A percentile compares a stretch with the other conserved stretches of the same genome.
phyloP scores from a whole-genome alignment of 2,113 vertebrate genomes.

The Oenanthe oenanthe region DNA sequence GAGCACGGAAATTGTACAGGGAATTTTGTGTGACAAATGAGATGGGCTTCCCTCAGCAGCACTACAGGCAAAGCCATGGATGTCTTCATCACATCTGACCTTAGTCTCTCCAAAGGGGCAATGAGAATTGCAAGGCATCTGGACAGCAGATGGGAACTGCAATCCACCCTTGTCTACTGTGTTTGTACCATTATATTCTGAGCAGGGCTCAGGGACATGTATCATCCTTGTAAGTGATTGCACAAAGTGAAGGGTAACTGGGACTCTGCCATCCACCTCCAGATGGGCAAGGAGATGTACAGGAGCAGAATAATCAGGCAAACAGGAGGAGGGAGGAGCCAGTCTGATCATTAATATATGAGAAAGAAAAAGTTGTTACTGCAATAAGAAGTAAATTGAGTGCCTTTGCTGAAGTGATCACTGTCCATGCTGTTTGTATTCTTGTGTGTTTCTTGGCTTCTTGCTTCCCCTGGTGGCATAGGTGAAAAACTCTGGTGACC shows the following conservation, averaged over 20 bases:
- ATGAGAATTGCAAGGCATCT: conserved; percentile 9
- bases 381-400: background rate
- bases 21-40: background rate
- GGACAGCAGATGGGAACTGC: conserved; percentile 19
- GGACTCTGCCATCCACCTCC: background rate
- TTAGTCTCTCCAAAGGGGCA: background rate
- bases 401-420: background rate
- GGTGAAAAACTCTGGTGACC: background rate
- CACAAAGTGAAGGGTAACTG: background rate
- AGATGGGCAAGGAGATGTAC: background rate
- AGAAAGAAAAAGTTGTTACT: background rate
- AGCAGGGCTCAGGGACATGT: background rate
- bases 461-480: conserved; percentile 28
- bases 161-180: background rate
- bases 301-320: background rate
- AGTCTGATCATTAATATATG: background rate
- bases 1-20: rapidly evolving
- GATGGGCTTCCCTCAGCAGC: background rate
- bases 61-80: background rate
- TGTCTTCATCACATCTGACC: background rate
- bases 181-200: background rate
- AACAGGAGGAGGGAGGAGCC: background rate
- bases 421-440: background rate
- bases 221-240: background rate
- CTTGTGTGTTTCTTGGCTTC: background rate